Evolutionary conservation across 2,888 invertebrate genomes (phyloP), one percentile per base, ranked within the genome.

Genomic region (Sturmia bella): DNA sequence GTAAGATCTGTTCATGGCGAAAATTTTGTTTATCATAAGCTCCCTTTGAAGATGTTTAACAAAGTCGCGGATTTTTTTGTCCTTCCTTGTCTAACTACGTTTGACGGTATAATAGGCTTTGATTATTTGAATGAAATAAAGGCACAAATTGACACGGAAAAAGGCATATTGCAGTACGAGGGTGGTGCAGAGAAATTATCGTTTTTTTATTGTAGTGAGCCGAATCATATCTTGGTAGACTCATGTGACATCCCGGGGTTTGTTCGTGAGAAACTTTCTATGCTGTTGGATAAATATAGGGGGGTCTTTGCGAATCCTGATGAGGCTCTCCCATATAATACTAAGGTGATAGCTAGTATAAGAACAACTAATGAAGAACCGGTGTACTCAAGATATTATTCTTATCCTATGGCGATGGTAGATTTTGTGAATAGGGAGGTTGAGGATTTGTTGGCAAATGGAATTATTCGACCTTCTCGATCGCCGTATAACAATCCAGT

Each of bases 361-460:
- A 59, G 68, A 21, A 79, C 59, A 24, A 39, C 13, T 15, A 43
- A 64, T 43, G 39, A 80, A 3, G 75, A 75, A 21, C 75, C 66
- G 12, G 50, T 80, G 12, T 76, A 80, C n/a, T 76, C 72, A 15
- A 72, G 37, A 19, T 50, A 64, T 56, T 81, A 80, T 24, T 64
- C 70, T 11, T 76, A 80, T 56, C 50, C 80, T 19, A 66, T 76
- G 61, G 75, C 52, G 15, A 45, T 70, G 39, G 54, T 39, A 3
- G 74, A 69, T 13, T 80, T 80, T 32, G 80, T 80, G 13, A 64
- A 74, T 15, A 24, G 17, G 7, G 59, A 80, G 43, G 37, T 75
- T 41, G 50, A 56, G 12, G 17, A 70, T 6, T 64, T 80, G 11
- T 45, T 79, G 13, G 48, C 69, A n/a, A n/a, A n/a, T n/a, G n/a